phyloP scores from a whole-genome alignment of 2,797 vertebrate species.

The Scomberomorus guttatus region DNA sequence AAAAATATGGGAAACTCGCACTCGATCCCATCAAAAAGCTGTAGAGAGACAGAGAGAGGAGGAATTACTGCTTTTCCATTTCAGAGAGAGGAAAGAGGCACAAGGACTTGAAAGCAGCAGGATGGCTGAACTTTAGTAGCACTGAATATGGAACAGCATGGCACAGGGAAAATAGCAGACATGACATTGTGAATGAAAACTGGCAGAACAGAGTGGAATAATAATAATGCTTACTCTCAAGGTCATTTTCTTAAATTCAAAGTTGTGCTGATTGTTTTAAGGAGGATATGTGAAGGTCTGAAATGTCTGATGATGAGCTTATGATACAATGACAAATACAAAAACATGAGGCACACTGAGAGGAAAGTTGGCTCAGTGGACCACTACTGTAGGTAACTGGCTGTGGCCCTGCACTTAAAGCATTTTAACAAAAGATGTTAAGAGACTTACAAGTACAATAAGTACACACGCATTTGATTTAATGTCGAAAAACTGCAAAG shows the following conservation, averaged over 20 bases:
- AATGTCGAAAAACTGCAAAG: neutral
- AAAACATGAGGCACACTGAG: neutral
- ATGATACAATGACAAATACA: neutral
- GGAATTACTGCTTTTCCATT: constrained; percentile 59
- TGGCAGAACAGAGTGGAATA: constrained; percentile 4
- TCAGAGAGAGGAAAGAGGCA: constrained; percentile 28
- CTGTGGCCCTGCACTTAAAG: no score
- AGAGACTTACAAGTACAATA: neutral
- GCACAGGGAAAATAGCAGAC: constrained; percentile 8
- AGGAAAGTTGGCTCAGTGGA: neutral
- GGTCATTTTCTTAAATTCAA: constrained; percentile 13
- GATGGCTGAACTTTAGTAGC: constrained; percentile 42
- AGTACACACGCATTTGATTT: neutral
- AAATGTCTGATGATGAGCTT: constrained; percentile 14
- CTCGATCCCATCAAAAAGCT: constrained; percentile 99
- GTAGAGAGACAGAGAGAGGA: constrained; percentile 70
- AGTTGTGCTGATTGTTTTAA: constrained; percentile 12
- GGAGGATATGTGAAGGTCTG: constrained; percentile 17
- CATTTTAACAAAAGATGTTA: neutral
- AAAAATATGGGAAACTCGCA: constrained; percentile 99
- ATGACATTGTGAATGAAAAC: constrained; percentile 37
- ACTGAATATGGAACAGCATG: constrained; percentile 48
- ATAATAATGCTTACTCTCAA: constrained; percentile 10
- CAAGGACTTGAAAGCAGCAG: constrained; percentile 42
- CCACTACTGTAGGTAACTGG: neutral